phyloP scores from a whole-genome alignment of 2,113 vertebrate species.

The Embiotoca jacksoni region DNA sequence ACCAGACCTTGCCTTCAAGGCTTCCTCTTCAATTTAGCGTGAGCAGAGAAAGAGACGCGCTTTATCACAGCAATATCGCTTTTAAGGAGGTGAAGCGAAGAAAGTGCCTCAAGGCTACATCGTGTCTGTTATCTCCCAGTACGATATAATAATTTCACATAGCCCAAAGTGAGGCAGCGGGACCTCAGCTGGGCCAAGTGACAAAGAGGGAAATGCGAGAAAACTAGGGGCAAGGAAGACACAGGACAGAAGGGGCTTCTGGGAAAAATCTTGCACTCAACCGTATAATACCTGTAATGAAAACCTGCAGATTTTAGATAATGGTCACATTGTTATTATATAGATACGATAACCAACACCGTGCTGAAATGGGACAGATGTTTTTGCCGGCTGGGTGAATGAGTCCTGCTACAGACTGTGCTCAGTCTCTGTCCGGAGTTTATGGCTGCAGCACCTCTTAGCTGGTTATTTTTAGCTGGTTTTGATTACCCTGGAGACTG shows the following conservation, averaged over 20 bases:
- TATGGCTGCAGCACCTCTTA: constrained; percentile 42
- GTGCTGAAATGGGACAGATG: background rate
- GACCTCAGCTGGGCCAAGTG: constrained; percentile 70
- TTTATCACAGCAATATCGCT: constrained; percentile 79
- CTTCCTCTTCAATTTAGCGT: constrained; percentile 67
- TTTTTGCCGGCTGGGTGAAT: background rate
- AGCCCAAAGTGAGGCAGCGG: constrained; percentile 67
- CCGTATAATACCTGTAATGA: constrained; percentile 58
- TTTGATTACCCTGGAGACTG: constrained; percentile 61
- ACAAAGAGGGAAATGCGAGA: constrained; percentile 69
- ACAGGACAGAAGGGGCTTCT: constrained; percentile 55
- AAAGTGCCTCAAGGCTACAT: constrained; percentile 80
- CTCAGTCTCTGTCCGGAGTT: constrained; percentile 34
- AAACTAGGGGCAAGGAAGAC: constrained; percentile 63
- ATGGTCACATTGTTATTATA: constrained; percentile 9
- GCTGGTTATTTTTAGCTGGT: constrained; percentile 66
- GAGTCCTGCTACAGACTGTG: constrained; percentile 16
- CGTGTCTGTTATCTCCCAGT: constrained; percentile 77
- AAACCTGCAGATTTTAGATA: constrained; percentile 42
- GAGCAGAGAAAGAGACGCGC: constrained; percentile 61
- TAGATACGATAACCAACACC: background rate
- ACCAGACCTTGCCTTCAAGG: constrained; percentile 76
- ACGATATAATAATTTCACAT: constrained; percentile 80
- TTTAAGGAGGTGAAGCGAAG: constrained; percentile 77
- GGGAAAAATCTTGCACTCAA: constrained; percentile 63